Percentiles rank a stretch among this genome's conserved stretches.
These are phyloP conservation scores for Drosophila parabipectinata DNA, from an alignment of 1,140 invertebrate genomes.

Conservation along the genomic window DNA sequence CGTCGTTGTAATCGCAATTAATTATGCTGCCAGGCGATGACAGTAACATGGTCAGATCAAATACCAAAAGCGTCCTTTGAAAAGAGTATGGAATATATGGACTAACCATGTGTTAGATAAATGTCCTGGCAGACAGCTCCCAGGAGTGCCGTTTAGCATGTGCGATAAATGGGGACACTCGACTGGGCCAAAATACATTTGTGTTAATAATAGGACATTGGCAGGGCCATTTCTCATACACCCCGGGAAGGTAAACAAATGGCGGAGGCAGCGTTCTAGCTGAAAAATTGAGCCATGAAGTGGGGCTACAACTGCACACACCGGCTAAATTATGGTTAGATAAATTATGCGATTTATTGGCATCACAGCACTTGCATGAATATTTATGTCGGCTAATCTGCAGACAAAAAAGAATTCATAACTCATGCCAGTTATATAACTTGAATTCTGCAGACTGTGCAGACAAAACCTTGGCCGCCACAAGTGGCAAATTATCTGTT, in stretches of 20 bases:
- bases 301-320: conserved; percentile 14
- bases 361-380: conserved; percentile 39
- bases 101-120: conserved; percentile 40
- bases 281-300: conserved; percentile 37
- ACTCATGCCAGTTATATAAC: conserved; percentile 9
- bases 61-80: conserved; percentile 40
- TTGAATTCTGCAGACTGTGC: neutral
- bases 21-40: conserved; percentile 53
- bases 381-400: conserved; percentile 43
- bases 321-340: conserved; percentile 38
- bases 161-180: conserved; percentile 74
- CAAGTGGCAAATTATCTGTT: conserved; percentile 39
- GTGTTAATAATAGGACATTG: conserved; percentile 74
- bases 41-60: conserved; percentile 56
- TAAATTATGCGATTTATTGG: conserved; percentile 47
- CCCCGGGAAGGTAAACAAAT: conserved; percentile 42
- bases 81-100: conserved; percentile 8
- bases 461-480: neutral
- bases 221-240: conserved; percentile 73
- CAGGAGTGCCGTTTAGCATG: conserved; percentile 71
- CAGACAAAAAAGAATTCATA: conserved; percentile 10
- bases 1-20: conserved; percentile 48
- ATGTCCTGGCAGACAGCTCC: conserved; percentile 62
- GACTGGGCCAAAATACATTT: conserved; percentile 59
- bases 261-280: conserved; percentile 12